A percentile compares a stretch with the other conserved stretches of the same genome.
These are phyloP conservation scores for Alectoris magna DNA, from an alignment of 2,797 vertebrate species.

Conservation along the genomic window DNA sequence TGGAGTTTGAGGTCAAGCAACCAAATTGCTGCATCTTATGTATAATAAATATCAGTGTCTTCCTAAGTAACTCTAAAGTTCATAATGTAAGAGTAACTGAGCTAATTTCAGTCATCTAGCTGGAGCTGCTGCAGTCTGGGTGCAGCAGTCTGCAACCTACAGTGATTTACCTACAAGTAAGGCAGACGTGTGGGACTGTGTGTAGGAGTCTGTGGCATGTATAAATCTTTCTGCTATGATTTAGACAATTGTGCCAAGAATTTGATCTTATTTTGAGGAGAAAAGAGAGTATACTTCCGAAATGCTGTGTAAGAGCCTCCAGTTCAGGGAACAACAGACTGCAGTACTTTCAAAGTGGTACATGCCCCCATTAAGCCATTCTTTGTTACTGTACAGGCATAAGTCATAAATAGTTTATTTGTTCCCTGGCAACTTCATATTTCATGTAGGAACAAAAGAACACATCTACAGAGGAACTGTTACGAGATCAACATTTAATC, in stretches of 20 bases:
- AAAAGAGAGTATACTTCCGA: background rate
- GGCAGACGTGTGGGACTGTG: background rate
- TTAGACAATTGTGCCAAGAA: background rate
- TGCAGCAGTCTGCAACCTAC: background rate
- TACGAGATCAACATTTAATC: slow-evolving; percentile 20
- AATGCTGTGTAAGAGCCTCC: background rate
- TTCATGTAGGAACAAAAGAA: background rate
- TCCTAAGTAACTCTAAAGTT: background rate
- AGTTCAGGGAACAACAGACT: background rate
- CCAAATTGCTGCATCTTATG: background rate
- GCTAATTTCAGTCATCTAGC: background rate
- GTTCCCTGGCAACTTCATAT: slow-evolving; percentile 14
- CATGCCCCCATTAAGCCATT: slow-evolving; percentile 41
- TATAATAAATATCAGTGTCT: background rate
- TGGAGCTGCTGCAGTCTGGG: background rate
- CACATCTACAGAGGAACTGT: background rate
- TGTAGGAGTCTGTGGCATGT: background rate
- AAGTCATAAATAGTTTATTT: slow-evolving; percentile 57
- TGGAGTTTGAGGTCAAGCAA: background rate
- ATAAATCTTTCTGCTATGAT: background rate
- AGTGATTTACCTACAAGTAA: background rate
- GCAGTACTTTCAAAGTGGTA: background rate
- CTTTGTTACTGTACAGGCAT: slow-evolving; percentile 11
- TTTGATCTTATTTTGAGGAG: background rate
- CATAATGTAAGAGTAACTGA: background rate